Base-by-base conservation (phyloP, 2,113 vertebrate genomes). In the Chamaetylas fuelleborni region DNA sequence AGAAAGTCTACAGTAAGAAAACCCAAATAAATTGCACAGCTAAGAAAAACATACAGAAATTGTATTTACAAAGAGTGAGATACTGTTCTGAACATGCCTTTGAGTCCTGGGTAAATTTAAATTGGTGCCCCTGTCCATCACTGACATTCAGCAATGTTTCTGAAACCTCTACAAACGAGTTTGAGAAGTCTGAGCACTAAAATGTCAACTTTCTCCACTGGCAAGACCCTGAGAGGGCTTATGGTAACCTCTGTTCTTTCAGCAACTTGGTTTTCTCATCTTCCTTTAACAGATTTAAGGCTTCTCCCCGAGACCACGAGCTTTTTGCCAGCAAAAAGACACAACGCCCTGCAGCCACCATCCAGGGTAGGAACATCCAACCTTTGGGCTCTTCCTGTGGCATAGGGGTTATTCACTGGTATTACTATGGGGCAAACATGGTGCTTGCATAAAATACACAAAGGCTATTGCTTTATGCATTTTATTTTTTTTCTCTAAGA, bases 1-100 rank as follows among this genome's bases (percentile, higher is more conserved):
- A 66, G 31, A 56, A 80, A 84, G 42, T 53, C 48, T 71, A 38
- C 50, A 79, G 65, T 84, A 92, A 61, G 67, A 87, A 81, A 81
- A 72, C 7, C 4, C n/a, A 84, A 72, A 77, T 38, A 69, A 85
- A 73, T 11, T 24, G 25, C 19, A 54, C 11, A 45, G 60, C 38
- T 73, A 62, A 70, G 28, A 90, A 50, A 14, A 80, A 58, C 16
- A 6, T 4, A 47, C 0, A 2, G 19, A 67, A 57, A 40, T 20
- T 51, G 22, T 13, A 60, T 86, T 78, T 86, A 81, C 22, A 34
- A 65, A 26, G 9, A 51, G 22, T 2, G 13, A 60, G 13, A 43
- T 26, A 14, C 11, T 33, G n/a, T 14, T 81, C 51, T 79, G 61
- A 43, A 47, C 28, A 33, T 3, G 15, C 45, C 47, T 40, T 66